Conservation (phyloP, 2,113 vertebrate species). For the Coracopsis vasa region DNA sequence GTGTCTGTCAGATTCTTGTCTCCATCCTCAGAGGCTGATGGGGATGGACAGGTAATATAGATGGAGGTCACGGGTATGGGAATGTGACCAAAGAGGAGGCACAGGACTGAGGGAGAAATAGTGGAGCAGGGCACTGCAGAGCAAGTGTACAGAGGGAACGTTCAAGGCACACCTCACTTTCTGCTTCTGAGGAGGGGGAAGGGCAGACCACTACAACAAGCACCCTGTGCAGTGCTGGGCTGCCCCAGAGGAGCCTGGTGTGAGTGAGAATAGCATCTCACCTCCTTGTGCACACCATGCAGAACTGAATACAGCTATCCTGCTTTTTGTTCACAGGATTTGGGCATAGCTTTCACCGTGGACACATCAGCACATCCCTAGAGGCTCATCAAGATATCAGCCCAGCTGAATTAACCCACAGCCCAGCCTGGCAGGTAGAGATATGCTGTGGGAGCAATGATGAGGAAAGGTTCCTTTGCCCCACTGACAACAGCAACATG, state of each 20-base stretch:
- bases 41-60: conserved; percentile 19
- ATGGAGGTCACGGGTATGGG: not conserved
- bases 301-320: not conserved
- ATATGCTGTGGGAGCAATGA: not conserved
- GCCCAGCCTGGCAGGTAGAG: not conserved
- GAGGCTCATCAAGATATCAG: not conserved
- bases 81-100: conserved; percentile 12
- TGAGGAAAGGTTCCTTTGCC: not conserved
- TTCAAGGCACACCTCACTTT: rapidly evolving
- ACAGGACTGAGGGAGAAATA: not conserved
- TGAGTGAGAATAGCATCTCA: not conserved
- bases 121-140: not conserved
- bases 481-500: not conserved
- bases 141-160: not conserved
- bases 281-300: not conserved
- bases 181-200: not conserved
- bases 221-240: not conserved
- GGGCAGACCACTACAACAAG: not conserved
- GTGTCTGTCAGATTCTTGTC: conserved; percentile 9
- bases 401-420: not conserved
- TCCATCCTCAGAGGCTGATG: not conserved
- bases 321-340: not conserved
- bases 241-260: not conserved
- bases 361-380: not conserved
- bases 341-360: not conserved